Base-by-base conservation (phyloP, 2,888 invertebrate genomes). In the Dolomedes plantarius region DNA sequence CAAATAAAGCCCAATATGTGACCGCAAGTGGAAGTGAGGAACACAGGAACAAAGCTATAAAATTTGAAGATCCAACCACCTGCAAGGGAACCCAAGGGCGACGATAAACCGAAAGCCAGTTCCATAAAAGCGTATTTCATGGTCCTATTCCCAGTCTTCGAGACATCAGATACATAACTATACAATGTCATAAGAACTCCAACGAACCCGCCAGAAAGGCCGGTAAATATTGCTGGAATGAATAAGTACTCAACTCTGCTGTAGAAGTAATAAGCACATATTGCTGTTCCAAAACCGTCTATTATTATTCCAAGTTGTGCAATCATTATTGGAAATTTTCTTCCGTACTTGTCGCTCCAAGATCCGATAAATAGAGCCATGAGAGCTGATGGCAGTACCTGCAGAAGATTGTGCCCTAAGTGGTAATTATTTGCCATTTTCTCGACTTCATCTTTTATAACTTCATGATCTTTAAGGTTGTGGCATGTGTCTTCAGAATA, bases 81-180 rank as follows among this genome's bases (percentile, higher is more conserved):
- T 0, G 67, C 27, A 1, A 79, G 39, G 3, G 29, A 19, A 13
- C 87, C 83, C 6, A 87, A 23, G 87, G 93, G 93, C 90, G 93
- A 93, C 56, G 95, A 95, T 88, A 96, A 92, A 91, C 96, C 96
- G 89, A 95, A 93, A 74, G 89, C 83, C 64, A 87, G 28, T 41
- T 89, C 87, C 79, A 88, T 41, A 11, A 89, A 6, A 0, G 82
- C 79, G 31, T 85, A 78, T 62, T 87, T 79, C 39, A 88, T 41
- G 3, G 88, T 88, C 27, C 88, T 76, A 16, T 82, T 67, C 1
- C 32, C 50, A 9, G 31, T 65, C 7, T 7, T 76, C 1, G 88
- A 81, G 5, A 86, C 76, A 29, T 88, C 88, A 0, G 88, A 67
- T 3, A 82, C 74, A 23, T 88, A 87, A 64, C 81, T 86, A 72